These are phyloP conservation scores for Pteropus rufus DNA, from an alignment of 2,797 vertebrate species.

Conservation along the genomic window DNA sequence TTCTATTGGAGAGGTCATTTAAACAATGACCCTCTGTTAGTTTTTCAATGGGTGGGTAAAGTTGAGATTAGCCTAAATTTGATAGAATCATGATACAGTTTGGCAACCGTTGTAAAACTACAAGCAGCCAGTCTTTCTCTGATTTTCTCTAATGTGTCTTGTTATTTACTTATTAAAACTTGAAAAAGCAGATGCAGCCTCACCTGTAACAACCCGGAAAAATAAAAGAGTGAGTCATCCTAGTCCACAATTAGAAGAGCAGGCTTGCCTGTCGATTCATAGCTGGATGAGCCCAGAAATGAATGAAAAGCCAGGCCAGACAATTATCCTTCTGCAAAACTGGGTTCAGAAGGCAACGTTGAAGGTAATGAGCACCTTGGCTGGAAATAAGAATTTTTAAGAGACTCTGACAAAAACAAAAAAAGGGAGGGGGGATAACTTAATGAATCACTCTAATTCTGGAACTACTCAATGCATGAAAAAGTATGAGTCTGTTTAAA, in stretches of 20 bases:
- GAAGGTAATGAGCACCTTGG: neutral
- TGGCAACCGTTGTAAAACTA: neutral
- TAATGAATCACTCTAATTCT: constrained; percentile 52
- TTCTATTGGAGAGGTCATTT: neutral
- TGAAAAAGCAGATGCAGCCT: constrained; percentile 47
- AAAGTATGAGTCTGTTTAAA: neutral
- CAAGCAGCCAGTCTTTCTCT: neutral
- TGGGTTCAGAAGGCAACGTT: constrained; percentile 23
- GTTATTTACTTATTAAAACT: constrained; percentile 63
- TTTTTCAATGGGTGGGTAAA: neutral
- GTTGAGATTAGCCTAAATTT: neutral
- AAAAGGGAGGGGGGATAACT: neutral
- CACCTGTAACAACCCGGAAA: constrained; percentile 57
- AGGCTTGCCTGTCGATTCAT: constrained; percentile 39
- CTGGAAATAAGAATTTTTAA: constrained; percentile 16
- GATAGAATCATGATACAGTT: neutral
- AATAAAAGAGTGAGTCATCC: constrained; percentile 75
- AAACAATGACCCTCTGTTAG: neutral
- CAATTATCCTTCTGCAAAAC: constrained; percentile 52
- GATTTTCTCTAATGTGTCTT: constrained; percentile 58
- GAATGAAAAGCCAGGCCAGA: constrained; percentile 63
- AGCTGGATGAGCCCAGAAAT: constrained; percentile 62
- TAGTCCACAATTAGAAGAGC: constrained; percentile 47
- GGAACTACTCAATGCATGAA: neutral
- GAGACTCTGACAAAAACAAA: neutral